phyloP scores from a whole-genome alignment of 2,888 invertebrate genomes.

The Meganola albula region DNA sequence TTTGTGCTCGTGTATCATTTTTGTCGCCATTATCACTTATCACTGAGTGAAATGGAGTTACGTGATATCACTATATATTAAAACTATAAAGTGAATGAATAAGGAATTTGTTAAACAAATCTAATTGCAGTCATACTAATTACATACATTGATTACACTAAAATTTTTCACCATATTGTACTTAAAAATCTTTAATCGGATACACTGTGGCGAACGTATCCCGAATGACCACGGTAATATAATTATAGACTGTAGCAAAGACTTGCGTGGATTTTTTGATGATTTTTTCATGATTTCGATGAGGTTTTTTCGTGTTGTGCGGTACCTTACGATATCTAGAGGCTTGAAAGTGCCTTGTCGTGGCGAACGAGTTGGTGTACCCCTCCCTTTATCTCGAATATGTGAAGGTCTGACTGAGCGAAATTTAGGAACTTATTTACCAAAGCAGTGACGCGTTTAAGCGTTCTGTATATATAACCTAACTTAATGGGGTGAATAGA shows the following conservation, averaged over 20 bases:
- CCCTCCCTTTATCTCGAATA: conserved; percentile 35
- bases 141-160: no score
- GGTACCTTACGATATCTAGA: conserved; percentile 48
- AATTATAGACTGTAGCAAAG: conserved; percentile 73
- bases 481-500: no score
- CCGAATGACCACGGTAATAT: conserved; percentile 66
- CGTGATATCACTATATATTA: no score
- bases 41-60: no score
- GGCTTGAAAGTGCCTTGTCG: conserved; percentile 68
- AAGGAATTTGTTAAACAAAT: no score
- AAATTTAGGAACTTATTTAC: no score
- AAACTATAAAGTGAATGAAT: no score
- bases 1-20: no score
- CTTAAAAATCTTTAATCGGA: conserved; percentile 29
- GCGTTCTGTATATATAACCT: no score
- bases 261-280: conserved; percentile 72
- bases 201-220: conserved; percentile 48
- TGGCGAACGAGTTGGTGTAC: conserved; percentile 47
- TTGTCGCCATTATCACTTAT: no score
- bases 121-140: no score
- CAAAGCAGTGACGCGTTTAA: no score
- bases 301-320: conserved; percentile 66
- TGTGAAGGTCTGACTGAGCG: conserved; percentile 15
- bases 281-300: conserved; percentile 63
- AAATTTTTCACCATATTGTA: conserved; percentile 27